Conservation (phyloP, 2,797 vertebrate species). For the Eurystomus glaucurus region DNA sequence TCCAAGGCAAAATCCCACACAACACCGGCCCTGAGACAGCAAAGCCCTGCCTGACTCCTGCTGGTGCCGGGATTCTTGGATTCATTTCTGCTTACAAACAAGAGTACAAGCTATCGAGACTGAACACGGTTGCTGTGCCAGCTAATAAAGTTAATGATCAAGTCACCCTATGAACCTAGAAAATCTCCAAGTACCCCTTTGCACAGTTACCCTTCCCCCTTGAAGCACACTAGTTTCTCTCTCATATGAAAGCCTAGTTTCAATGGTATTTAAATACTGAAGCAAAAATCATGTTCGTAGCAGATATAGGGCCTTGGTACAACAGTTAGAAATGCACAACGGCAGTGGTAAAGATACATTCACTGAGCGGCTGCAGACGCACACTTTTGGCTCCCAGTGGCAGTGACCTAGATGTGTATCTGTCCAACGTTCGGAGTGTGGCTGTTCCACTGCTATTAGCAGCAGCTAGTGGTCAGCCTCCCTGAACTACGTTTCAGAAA, state of each 20-base stretch:
- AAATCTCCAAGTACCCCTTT: not conserved
- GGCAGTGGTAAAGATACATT: not conserved
- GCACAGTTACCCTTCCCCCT: not conserved
- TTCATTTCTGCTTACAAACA: constrained; percentile 4
- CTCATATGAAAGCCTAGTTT: not conserved
- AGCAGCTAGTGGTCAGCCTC: constrained; percentile 61
- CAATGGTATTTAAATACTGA: not conserved
- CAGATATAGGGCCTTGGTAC: not conserved
- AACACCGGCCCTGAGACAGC: not conserved
- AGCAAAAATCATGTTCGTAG: not conserved
- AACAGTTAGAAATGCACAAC: not conserved
- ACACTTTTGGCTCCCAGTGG: rapidly evolving
- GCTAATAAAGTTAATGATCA: not conserved
- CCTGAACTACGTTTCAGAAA: not conserved
- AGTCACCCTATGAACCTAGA: not conserved
- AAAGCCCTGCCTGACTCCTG: constrained; percentile 14
- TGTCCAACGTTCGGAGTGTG: not conserved
- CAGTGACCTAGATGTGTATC: constrained; percentile 53
- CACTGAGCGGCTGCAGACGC: not conserved
- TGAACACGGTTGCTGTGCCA: not conserved
- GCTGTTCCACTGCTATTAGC: constrained; percentile 39
- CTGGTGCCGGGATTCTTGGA: not conserved
- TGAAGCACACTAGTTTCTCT: not conserved
- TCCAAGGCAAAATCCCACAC: not conserved
- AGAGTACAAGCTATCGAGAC: not conserved